A percentile compares a stretch with the other conserved stretches of the same genome.
Conservation (phyloP, 1,140 invertebrate genomes). For the Drosophila pectinifera region DNA sequence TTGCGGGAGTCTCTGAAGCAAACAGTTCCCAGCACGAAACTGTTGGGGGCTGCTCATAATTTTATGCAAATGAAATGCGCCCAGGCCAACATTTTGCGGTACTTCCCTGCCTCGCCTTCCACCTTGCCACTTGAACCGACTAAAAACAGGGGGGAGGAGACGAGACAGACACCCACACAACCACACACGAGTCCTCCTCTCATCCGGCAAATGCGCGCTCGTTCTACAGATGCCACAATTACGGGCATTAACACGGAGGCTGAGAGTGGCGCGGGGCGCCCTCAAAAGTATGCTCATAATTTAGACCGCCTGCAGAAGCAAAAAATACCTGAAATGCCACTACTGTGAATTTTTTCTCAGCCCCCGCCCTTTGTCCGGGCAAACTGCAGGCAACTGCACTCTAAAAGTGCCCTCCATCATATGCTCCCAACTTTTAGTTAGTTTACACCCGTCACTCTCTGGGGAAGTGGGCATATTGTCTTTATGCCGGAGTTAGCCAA, state of each 20-base stretch:
- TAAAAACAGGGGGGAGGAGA: slow-evolving; percentile 25
- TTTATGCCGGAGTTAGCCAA: not conserved
- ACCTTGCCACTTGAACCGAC: slow-evolving; percentile 23
- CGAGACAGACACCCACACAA: slow-evolving; percentile 6
- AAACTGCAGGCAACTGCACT: slow-evolving; percentile 51
- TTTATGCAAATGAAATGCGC: slow-evolving; percentile 66
- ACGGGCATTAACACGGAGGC: slow-evolving; percentile 56
- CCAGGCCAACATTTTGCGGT: slow-evolving; percentile 42
- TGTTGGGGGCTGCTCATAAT: slow-evolving; percentile 41
- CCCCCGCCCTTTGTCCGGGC: slow-evolving; percentile 30
- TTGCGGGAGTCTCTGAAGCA: slow-evolving; percentile 7
- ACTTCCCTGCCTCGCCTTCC: slow-evolving; percentile 5
- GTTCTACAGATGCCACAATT: slow-evolving; percentile 61
- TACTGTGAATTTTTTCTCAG: slow-evolving; percentile 19
- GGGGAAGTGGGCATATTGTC: not conserved
- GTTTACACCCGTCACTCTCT: slow-evolving; percentile 1
- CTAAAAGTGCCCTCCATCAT: slow-evolving; percentile 42
- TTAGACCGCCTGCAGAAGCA: slow-evolving; percentile 43
- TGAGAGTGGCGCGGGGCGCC: slow-evolving; percentile 17
- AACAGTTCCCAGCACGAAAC: slow-evolving; percentile 2
- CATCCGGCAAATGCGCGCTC: slow-evolving; percentile 43
- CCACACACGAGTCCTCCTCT: slow-evolving; percentile 23
- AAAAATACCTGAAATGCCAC: slow-evolving; percentile 45
- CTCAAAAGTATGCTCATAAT: slow-evolving; percentile 73
- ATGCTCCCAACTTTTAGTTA: slow-evolving; percentile 29